Conservation (phyloP, 2,888 invertebrate species). For the Ochropleura leucogaster region DNA sequence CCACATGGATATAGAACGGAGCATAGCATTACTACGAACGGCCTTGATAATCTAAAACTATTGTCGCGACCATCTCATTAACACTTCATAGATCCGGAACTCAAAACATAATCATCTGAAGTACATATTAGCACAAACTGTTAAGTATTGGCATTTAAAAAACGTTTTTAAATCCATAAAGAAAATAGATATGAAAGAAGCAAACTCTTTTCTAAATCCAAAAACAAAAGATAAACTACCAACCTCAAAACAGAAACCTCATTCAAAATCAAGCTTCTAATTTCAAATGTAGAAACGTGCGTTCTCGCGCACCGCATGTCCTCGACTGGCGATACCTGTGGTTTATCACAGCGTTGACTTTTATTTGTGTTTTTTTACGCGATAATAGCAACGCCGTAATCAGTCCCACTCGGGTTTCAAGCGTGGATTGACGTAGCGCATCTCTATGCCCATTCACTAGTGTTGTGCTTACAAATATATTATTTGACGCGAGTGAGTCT, state of each 20-base stretch:
- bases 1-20: constrained; percentile 16
- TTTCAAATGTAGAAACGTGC: constrained; percentile 53
- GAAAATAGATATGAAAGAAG: constrained; percentile 1
- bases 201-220: neutral
- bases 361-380: constrained; percentile 83
- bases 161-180: neutral
- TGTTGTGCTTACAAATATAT: constrained; percentile 56
- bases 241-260: constrained; percentile 32
- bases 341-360: constrained; percentile 67
- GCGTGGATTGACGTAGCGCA: constrained; percentile 75
- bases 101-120: constrained; percentile 40
- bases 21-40: constrained; percentile 23
- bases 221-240: constrained; percentile 20
- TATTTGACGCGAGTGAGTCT: constrained; percentile 58
- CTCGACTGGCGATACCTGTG: constrained; percentile 63
- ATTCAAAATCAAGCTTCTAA: constrained; percentile 27
- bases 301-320: constrained; percentile 44
- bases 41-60: constrained; percentile 56
- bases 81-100: constrained; percentile 53
- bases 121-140: constrained; percentile 26
- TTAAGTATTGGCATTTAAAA: constrained; percentile 1
- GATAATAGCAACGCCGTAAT: constrained; percentile 78
- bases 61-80: constrained; percentile 57
- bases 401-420: constrained; percentile 77
- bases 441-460: constrained; percentile 59